Percentiles rank a stretch among this genome's conserved stretches.
phyloP scores from a whole-genome alignment of 2,113 vertebrate genomes.

The Varanus komodoensis region DNA sequence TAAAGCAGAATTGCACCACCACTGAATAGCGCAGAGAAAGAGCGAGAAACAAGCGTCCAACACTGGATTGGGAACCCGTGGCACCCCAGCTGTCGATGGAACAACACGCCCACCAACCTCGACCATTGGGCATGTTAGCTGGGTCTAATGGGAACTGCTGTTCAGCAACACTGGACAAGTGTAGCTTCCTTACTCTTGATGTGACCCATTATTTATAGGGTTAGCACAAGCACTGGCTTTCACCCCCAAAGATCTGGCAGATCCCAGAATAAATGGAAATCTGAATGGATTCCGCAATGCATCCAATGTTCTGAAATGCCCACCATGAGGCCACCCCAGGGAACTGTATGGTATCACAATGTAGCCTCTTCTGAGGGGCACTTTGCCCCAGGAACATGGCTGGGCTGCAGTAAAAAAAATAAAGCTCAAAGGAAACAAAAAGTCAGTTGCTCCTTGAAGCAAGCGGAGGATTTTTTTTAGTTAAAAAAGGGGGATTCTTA shows the following conservation, averaged over 20 bases:
- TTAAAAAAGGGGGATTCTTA: neutral
- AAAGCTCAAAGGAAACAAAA: neutral
- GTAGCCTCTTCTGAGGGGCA: neutral
- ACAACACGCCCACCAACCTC: too few relatives aligned
- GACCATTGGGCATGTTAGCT: too few relatives aligned
- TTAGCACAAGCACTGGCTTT: neutral
- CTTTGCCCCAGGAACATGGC: neutral
- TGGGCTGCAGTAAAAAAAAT: too few relatives aligned
- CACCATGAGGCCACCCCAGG: neutral
- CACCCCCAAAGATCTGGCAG: neutral
- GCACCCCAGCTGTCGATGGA: too few relatives aligned
- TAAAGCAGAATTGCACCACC: neutral
- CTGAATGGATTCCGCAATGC: too few relatives aligned
- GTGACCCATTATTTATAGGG: neutral
- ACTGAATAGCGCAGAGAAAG: neutral
- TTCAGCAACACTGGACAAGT: too few relatives aligned
- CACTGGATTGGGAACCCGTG: too few relatives aligned
- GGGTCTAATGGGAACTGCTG: too few relatives aligned
- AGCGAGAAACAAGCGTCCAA: neutral
- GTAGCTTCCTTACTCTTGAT: too few relatives aligned
- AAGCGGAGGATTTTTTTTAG: neutral
- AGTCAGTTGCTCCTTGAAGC: neutral
- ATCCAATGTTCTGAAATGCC: neutral
- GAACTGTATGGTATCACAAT: neutral
- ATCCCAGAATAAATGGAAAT: neutral